Base-by-base conservation (phyloP, 2,113 vertebrate genomes). In the Labrus mixtus region DNA sequence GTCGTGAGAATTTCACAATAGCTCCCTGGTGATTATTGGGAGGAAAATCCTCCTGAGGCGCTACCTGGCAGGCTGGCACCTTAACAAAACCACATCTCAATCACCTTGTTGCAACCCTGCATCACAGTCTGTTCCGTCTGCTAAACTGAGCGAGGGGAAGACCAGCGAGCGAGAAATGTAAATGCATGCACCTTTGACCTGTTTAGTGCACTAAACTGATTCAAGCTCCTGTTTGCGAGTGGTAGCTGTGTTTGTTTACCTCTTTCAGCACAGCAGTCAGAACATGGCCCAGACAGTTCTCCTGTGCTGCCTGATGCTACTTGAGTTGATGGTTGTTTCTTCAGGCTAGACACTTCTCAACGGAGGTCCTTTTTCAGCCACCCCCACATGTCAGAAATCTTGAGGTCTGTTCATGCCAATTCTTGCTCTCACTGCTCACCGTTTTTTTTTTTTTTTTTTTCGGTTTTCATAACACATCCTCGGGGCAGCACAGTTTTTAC, bases 381-480 rank as follows among this genome's bases (percentile, higher is more conserved):
- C 78, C 88, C 90, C 87, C 77, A 86, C 85, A 87, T 85, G 88
- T 92, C 91, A 92, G 81, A 84, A 82, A 80, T 77, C 86, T 71
- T 81, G 78, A 89, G 83, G 84, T 84, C 80, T 81, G 80, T 93
- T 95, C 94, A 93, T 93, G 93, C 92, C 87, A 90, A 90, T 93
- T 94, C 93, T 94, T 94, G 93, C 93, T 92, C 88, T 81, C 20
- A 51, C 87, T 75, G 77, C 79, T 92, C 86, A 84, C 84, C 82
- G 58, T 94, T 88, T 93, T 88, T 17, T 29, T 5, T 29, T 29
- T 5, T 29, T 29, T 5, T 29, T 33, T 33, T 33, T 33, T 92
- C 15, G 48, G 87, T 91, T 94, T 93, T 94, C 92, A 95, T 91
- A 93, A 95, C 90, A 94, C 78, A 72, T 86, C 91, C 90, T 60